Conservation (phyloP, 2,113 vertebrate genomes). For the Gracilinanus agilis region DNA sequence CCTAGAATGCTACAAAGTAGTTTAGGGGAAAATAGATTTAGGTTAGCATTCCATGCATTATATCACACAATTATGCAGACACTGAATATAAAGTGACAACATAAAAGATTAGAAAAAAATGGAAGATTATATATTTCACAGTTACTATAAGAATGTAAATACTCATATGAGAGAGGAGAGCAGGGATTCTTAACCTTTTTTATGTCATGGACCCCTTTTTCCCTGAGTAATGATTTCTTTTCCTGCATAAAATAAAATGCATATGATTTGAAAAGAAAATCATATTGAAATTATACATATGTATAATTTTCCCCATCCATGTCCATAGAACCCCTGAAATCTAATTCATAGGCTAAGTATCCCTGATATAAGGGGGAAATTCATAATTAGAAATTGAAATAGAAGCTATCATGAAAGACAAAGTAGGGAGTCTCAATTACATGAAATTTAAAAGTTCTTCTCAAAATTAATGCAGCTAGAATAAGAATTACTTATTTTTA, state of each 20-base stretch:
- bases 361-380: background rate
- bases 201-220: background rate
- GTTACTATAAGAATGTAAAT: background rate
- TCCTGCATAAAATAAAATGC: background rate
- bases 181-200: background rate
- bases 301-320: background rate
- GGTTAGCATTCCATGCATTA: background rate
- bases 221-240: background rate
- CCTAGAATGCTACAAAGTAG: background rate
- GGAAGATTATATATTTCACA: background rate
- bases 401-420: background rate
- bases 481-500: background rate
- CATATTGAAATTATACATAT: background rate
- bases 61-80: background rate
- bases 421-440: background rate
- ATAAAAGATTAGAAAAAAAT: background rate
- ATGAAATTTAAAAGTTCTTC: background rate
- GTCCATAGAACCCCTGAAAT: background rate
- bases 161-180: background rate
- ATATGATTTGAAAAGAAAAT: background rate
- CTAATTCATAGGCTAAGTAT: background rate
- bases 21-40: background rate
- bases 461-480: background rate
- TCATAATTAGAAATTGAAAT: background rate
- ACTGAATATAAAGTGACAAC: background rate